Evolutionary conservation across 1,140 invertebrate species (phyloP).

Genomic region (Cydia amplana): DNA sequence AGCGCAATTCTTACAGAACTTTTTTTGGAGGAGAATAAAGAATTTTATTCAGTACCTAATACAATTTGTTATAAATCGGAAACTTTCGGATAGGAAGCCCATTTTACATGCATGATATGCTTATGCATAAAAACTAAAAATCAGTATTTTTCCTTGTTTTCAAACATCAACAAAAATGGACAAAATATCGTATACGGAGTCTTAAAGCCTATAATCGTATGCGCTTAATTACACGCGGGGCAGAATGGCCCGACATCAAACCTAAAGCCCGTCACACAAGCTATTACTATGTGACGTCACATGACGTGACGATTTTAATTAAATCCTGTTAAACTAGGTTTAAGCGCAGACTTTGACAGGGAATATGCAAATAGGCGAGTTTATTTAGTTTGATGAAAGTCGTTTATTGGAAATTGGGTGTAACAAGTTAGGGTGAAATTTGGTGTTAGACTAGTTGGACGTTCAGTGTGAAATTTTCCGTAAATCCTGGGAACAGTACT

Average conservation of each 20-base stretch:
- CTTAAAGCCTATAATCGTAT: not conserved
- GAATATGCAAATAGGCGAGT: slow-evolving; percentile 1
- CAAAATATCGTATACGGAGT: not conserved
- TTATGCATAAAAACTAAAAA: too few species aligned
- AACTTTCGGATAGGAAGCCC: too few species aligned
- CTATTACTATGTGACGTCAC: slow-evolving; percentile 27
- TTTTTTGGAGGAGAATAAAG: too few species aligned
- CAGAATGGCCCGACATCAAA: not conserved
- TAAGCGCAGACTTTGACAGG: slow-evolving; percentile 28
- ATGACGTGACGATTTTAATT: slow-evolving; percentile 32
- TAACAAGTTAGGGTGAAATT: slow-evolving; percentile 5
- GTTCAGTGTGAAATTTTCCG: not conserved
- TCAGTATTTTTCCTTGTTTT: too few species aligned
- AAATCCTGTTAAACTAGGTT: slow-evolving; percentile 26
- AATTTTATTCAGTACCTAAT: too few species aligned
- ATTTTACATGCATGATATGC: too few species aligned
- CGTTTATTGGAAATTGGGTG: slow-evolving; percentile 16
- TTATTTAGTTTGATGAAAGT: slow-evolving; percentile 4
- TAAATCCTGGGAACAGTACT: not conserved
- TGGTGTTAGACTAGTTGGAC: not conserved
- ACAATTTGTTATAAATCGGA: too few species aligned
- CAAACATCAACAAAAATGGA: too few species aligned
- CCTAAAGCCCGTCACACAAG: slow-evolving; percentile 9
- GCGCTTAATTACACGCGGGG: not conserved
- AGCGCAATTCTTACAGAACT: too few species aligned